Evolutionary conservation across 2,888 invertebrate species (phyloP).

Genomic region (Girardia tigrina): DNA sequence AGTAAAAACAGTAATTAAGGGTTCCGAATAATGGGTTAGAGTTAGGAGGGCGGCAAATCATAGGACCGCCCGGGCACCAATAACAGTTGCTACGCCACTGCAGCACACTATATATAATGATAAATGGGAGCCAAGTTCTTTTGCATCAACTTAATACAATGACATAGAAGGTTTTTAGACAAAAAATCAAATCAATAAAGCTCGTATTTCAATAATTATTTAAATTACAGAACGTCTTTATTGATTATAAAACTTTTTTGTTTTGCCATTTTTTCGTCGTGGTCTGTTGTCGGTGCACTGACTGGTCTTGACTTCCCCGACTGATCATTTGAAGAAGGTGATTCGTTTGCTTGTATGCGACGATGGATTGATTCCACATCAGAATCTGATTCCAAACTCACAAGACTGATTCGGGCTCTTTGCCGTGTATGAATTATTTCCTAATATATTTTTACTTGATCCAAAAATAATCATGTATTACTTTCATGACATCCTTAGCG

Average conservation of each 20-base stretch:
- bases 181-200: too few relatives aligned
- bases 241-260: not conserved
- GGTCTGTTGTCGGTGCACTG: conserved; percentile 12
- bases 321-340: too few relatives aligned
- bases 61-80: too few relatives aligned
- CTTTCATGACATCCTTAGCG: conserved; percentile 46
- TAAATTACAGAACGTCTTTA: not conserved
- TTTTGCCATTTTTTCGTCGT: not conserved
- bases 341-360: not conserved
- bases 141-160: too few relatives aligned
- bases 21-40: too few relatives aligned
- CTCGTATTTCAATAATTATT: too few relatives aligned
- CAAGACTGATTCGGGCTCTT: not conserved
- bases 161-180: too few relatives aligned
- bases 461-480: conserved; percentile 36
- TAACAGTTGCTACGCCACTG: too few relatives aligned
- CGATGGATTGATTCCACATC: not conserved
- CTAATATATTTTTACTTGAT: not conserved
- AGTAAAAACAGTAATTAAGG: too few relatives aligned
- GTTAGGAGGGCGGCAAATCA: too few relatives aligned
- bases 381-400: not conserved
- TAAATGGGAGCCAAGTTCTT: too few relatives aligned
- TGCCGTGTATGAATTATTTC: not conserved
- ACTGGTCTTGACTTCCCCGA: not conserved
- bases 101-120: too few relatives aligned